Evolutionary conservation across 1,140 invertebrate species (phyloP), one percentile per base, ranked within the genome.

Genomic region (Lasaia peninsularis): DNA sequence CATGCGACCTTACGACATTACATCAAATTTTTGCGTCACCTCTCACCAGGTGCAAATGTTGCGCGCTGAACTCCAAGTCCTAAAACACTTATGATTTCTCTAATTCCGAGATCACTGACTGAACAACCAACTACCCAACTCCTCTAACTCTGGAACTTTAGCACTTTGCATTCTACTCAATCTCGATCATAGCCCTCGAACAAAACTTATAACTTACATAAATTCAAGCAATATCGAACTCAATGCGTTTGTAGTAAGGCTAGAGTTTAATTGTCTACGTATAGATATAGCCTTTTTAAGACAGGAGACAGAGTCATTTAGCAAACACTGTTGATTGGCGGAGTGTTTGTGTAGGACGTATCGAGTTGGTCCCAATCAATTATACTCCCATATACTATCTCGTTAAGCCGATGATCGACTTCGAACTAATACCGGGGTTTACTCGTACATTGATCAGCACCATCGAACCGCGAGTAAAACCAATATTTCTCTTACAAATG

Each of bases 281-380:
- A 0, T 18, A 9, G 37, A 40, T 10, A 9, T 40, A 40, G 18
- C 16, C 37, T 40, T 8, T n/a, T 40, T 40, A 7, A 6, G 10
- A 18, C 18, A 10, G 37, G 37, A 16, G 16, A 12, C 16, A 18
- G 14, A 40, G 14, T 18, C 37, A 16, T 40, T 40, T 40, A 40
- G 37, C 37, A 40, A 40, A 40, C 37, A 40, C 37, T 40, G 4
- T 2, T 40, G 37, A 40, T 40, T 40, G 37, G 37, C 6, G 37
- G 37, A 40, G 37, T 40, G 37, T 40, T 40, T 40, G 37, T 40
- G 8, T 40, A 40, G 37, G 14, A 40, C 37, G 37, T 18, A 40
- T 40, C 37, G 16, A 40, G 16, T 18, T 40, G 37, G 18, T 18
- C 37, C 14, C 37, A 18, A 16, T 40, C 37, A 40, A 40, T 40